phyloP scores from a whole-genome alignment of 2,113 vertebrate species.

The Actenoides hombroni region DNA sequence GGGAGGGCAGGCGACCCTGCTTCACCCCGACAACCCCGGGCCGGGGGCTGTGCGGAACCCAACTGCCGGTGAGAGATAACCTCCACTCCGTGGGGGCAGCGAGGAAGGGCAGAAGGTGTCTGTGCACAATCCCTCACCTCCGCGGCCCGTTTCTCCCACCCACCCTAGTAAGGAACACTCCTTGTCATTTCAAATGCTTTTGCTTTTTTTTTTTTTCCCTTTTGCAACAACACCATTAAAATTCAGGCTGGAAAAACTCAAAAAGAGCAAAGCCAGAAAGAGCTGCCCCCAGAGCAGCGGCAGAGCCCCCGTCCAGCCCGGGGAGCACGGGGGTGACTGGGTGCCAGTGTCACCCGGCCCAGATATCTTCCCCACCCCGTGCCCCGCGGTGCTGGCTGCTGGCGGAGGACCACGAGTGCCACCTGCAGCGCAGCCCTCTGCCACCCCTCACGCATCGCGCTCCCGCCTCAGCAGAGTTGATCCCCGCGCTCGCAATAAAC shows the following conservation, averaged over 20 bases:
- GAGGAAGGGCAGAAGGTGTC: background rate
- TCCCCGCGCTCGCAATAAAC: background rate
- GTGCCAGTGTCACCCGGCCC: background rate
- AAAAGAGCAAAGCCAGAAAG: background rate
- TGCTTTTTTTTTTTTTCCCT: background rate
- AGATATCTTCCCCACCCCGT: background rate
- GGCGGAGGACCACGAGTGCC: conserved; percentile 54
- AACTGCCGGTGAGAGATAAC: background rate
- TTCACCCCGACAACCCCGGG: background rate
- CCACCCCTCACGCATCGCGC: accelerated
- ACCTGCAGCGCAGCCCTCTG: conserved; percentile 51
- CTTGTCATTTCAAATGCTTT: background rate
- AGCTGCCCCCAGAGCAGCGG: background rate
- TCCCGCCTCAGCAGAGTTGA: accelerated
- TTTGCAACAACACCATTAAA: no score
- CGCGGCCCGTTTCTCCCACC: background rate
- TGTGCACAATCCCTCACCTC: background rate
- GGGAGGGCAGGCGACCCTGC: background rate
- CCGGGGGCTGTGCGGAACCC: background rate
- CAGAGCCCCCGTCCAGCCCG: background rate
- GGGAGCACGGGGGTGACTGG: background rate
- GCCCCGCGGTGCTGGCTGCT: background rate
- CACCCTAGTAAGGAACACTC: background rate
- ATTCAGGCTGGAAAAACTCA: accelerated
- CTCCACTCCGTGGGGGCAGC: no score